Conservation (phyloP, 2,797 vertebrate species). For the Poecilia gillii region DNA sequence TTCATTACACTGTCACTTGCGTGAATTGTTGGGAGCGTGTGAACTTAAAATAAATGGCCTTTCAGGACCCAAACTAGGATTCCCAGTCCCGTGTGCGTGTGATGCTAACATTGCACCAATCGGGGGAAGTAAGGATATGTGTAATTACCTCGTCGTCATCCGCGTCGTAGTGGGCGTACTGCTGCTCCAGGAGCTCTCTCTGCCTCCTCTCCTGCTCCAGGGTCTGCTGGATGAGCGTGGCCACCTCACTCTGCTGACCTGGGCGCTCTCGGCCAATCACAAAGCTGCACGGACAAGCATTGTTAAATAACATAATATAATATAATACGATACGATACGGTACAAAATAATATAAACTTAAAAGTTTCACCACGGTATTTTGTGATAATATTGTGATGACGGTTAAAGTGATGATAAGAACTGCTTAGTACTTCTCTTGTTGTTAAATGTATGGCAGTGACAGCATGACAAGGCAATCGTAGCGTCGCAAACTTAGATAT, state of each 20-base stretch:
- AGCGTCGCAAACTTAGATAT: too few species aligned
- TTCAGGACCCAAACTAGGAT: neutral
- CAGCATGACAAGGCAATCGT: too few species aligned
- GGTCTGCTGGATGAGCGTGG: slow-evolving; percentile 96
- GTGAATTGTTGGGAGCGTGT: slow-evolving; percentile 14
- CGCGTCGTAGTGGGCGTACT: slow-evolving; percentile 95
- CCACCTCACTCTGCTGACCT: slow-evolving; percentile 97
- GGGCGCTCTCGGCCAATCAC: slow-evolving; percentile 97
- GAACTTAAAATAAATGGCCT: slow-evolving; percentile 1
- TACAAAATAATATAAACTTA: neutral
- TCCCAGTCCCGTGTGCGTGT: neutral
- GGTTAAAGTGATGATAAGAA: too few species aligned
- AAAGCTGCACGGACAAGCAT: slow-evolving; percentile 82
- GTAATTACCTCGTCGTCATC: slow-evolving; percentile 95
- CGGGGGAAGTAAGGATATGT: neutral
- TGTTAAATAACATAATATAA: neutral
- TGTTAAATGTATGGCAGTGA: too few species aligned
- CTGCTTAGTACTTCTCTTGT: too few species aligned
- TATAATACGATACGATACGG: neutral
- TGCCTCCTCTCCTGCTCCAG: slow-evolving; percentile 95
- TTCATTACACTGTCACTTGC: slow-evolving; percentile 13
- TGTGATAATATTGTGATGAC: too few species aligned
- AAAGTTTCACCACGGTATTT: too few species aligned
- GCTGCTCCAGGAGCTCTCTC: slow-evolving; percentile 94
- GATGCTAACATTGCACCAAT: neutral